A percentile compares a stretch with the other conserved stretches of the same genome.
Evolutionary conservation across 2,113 vertebrate species (phyloP).

Genomic region (Paratilapia polleni): DNA sequence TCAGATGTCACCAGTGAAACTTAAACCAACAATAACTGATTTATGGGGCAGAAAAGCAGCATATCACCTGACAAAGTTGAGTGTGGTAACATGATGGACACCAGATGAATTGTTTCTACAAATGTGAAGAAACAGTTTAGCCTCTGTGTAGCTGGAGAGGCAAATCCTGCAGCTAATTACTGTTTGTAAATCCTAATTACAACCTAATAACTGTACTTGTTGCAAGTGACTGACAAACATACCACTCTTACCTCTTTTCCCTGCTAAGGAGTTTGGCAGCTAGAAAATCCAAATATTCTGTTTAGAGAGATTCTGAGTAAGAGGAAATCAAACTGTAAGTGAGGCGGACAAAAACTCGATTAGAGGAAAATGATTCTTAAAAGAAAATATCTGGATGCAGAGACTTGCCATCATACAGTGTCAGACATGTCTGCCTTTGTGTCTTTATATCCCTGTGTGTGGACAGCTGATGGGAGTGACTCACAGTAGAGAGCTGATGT

Average conservation of each 20-base stretch:
- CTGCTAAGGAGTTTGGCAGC: too few species aligned
- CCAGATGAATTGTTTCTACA: neutral
- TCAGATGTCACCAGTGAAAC: neutral
- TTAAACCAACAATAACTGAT: neutral
- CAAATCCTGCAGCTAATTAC: neutral
- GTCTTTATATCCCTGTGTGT: neutral
- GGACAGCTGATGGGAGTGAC: slow-evolving; percentile 14
- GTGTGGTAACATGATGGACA: neutral
- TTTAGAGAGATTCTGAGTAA: too few species aligned
- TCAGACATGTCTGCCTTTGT: neutral
- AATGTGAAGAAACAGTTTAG: neutral
- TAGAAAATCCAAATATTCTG: too few species aligned
- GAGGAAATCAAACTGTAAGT: too few species aligned
- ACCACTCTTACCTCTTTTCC: too few species aligned
- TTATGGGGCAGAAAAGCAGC: neutral
- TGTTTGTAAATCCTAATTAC: too few species aligned
- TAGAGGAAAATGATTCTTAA: neutral
- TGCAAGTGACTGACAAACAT: too few species aligned
- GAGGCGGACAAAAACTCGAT: too few species aligned
- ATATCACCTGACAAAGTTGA: neutral
- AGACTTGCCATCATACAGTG: neutral
- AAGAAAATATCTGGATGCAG: neutral
- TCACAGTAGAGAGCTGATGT: neutral
- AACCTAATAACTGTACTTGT: too few species aligned
- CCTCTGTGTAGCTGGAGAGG: neutral